These are phyloP conservation scores for Danio tinwini DNA, from an alignment of 2,797 vertebrate genomes.

Conservation along the genomic window DNA sequence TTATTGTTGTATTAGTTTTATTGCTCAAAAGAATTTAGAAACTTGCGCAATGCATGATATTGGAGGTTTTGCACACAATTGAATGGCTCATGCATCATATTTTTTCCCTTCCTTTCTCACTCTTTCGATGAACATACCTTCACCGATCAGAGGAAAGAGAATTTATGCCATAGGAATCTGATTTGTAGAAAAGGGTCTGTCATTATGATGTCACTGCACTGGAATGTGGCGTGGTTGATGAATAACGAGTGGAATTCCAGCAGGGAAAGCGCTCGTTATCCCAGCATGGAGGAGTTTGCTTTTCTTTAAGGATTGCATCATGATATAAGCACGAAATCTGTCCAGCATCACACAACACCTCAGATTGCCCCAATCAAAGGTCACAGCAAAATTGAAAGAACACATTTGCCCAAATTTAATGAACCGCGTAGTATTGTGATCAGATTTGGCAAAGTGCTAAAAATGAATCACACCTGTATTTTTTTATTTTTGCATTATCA, in stretches of 20 bases:
- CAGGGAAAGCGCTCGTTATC: conserved; percentile 33
- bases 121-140: background rate
- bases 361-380: background rate
- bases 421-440: background rate
- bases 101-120: background rate
- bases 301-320: conserved; percentile 44
- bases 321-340: conserved; percentile 36
- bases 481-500: background rate
- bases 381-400: background rate
- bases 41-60: background rate
- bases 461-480: background rate
- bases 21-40: background rate
- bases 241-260: conserved; percentile 38
- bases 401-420: background rate
- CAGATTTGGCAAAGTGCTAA: too few relatives aligned
- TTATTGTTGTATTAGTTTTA: background rate
- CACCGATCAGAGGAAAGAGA: background rate
- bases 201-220: conserved; percentile 43
- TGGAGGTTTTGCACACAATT: background rate
- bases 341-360: conserved; percentile 7
- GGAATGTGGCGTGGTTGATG: conserved; percentile 34
- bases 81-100: background rate
- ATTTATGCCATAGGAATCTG: background rate
- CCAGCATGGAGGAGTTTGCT: conserved; percentile 29
- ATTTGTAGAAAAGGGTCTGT: conserved; percentile 28